A percentile compares a stretch with the other conserved stretches of the same genome.
Evolutionary conservation across 2,113 vertebrate genomes (phyloP).

Genomic region (Cinclus cinclus): DNA sequence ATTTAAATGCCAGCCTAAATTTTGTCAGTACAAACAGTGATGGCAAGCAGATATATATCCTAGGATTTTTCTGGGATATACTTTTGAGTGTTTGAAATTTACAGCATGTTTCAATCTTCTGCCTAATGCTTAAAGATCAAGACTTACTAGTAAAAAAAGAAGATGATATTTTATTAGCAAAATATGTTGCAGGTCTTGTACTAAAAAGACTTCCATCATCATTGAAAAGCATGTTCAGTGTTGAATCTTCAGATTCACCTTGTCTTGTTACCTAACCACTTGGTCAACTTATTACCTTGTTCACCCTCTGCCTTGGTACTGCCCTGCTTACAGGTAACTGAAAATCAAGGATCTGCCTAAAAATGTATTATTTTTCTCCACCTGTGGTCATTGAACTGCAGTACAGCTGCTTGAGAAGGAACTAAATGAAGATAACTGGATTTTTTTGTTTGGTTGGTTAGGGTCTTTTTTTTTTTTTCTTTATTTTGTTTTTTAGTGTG

Average conservation of each 20-base stretch:
- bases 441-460: not conserved
- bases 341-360: not conserved
- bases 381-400: not conserved
- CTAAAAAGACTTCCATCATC: not conserved
- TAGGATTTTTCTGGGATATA: not conserved
- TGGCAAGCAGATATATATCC: not conserved
- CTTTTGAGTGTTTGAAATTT: conserved; percentile 19
- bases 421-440: not conserved
- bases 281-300: not conserved
- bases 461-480: not conserved
- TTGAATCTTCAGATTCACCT: not conserved
- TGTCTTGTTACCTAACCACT: not conserved
- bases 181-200: not conserved
- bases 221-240: not conserved
- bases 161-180: not conserved
- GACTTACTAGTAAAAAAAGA: not conserved
- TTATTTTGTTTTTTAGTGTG: not conserved
- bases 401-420: not conserved
- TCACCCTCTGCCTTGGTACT: not conserved
- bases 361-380: not conserved
- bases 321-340: not conserved
- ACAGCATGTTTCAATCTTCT: not conserved
- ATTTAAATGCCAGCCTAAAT: not conserved
- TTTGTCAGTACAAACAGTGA: not conserved
- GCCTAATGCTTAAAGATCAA: not conserved